These are phyloP conservation scores for Pseudococcus longispinus DNA, from an alignment of 2,888 invertebrate species.

Conservation along the genomic window DNA sequence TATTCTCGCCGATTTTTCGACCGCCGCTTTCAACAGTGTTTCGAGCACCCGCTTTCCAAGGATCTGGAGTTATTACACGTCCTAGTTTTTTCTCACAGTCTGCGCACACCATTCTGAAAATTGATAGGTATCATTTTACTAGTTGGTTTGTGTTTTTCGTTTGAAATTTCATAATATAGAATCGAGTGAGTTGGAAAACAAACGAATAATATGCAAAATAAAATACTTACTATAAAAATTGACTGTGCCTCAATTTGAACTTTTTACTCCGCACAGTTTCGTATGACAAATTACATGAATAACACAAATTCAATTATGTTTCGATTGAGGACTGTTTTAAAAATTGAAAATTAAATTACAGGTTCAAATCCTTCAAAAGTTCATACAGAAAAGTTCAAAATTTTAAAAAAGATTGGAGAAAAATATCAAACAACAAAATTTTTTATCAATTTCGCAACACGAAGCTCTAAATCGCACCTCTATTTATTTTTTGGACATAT, in stretches of 20 bases:
- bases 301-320: too few species aligned
- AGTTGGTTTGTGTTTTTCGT: too few species aligned
- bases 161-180: too few species aligned
- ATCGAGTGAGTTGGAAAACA: too few species aligned
- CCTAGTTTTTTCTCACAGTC: slow-evolving; percentile 92
- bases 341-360: too few species aligned
- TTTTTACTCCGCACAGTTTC: not conserved
- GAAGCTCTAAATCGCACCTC: too few species aligned
- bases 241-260: not conserved
- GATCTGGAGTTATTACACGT: slow-evolving; percentile 93
- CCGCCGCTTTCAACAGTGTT: slow-evolving; percentile 92
- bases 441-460: too few species aligned
- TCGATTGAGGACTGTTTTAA: too few species aligned
- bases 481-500: too few species aligned
- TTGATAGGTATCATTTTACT: not conserved
- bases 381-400: not conserved
- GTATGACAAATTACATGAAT: too few species aligned
- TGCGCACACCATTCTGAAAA: slow-evolving; percentile 80
- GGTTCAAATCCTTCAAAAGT: too few species aligned
- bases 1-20: slow-evolving; percentile 90
- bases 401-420: not conserved
- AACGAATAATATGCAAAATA: not conserved
- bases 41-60: slow-evolving; percentile 92
- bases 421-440: too few species aligned
- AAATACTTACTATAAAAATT: slow-evolving; percentile 18